phyloP scores from a whole-genome alignment of 2,888 invertebrate species.

The Sinopyrophorus schimmeli region DNA sequence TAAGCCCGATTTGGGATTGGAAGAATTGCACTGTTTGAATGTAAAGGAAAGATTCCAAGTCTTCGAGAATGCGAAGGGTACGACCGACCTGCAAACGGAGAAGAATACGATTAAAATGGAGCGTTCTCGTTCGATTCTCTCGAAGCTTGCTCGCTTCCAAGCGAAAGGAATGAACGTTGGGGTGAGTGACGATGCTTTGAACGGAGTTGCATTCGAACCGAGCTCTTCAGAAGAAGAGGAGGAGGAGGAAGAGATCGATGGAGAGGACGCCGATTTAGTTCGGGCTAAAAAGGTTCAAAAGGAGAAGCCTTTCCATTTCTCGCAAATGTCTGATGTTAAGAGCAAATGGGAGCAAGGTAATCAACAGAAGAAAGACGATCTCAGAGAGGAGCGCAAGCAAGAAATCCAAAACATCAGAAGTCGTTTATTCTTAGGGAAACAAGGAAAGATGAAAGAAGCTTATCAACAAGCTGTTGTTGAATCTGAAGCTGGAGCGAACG shows the following conservation, averaged over 20 bases:
- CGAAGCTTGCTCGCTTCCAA: constrained; percentile 58
- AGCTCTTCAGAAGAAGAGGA: constrained; percentile 72
- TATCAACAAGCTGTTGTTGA: constrained; percentile 89
- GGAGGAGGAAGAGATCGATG: constrained; percentile 57
- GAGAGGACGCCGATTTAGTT: constrained; percentile 67
- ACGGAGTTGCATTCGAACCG: constrained; percentile 72
- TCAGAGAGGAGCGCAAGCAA: constrained; percentile 82
- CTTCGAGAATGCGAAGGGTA: constrained; percentile 62
- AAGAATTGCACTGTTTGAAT: constrained; percentile 73
- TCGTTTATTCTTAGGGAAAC: constrained; percentile 84
- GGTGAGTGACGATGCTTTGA: constrained; percentile 74
- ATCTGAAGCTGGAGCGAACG: constrained; percentile 64
- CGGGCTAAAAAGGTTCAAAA: constrained; percentile 62
- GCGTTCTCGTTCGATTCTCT: constrained; percentile 25
- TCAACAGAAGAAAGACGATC: constrained; percentile 61
- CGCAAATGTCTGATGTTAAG: constrained; percentile 83
- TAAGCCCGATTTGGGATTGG: constrained; percentile 77
- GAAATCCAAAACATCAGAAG: constrained; percentile 87
- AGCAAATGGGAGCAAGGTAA: constrained; percentile 78
- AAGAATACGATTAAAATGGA: constrained; percentile 27
- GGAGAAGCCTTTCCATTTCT: constrained; percentile 78
- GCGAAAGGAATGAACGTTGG: constrained; percentile 82
- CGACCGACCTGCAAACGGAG: constrained; percentile 12
- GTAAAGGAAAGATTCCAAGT: constrained; percentile 79
- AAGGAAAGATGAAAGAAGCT: constrained; percentile 86